Conservation (phyloP, 2,797 vertebrate genomes). For the Mycteria americana region DNA sequence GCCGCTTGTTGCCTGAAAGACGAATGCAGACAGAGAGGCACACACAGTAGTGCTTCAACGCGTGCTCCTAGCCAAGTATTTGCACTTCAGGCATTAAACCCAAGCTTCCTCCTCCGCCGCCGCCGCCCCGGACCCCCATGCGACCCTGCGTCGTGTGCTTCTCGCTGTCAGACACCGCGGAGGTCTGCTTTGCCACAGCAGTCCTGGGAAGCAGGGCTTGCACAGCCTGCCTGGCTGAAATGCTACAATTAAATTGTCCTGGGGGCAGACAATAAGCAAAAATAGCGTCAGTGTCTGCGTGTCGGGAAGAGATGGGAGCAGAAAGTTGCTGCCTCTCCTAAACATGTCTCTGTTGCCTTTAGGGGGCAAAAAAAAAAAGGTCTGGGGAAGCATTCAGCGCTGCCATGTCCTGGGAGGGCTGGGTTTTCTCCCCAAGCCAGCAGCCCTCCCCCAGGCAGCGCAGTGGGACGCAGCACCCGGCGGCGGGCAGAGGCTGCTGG, state of each 20-base stretch:
- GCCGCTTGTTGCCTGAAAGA: conserved; percentile 39
- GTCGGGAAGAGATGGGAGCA: not conserved
- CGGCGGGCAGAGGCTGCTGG: not conserved
- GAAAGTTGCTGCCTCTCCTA: not conserved
- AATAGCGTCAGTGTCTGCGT: not conserved
- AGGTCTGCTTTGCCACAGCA: not conserved
- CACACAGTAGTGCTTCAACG: not conserved
- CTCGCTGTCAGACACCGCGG: not conserved
- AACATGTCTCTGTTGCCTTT: not conserved
- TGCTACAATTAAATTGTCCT: not conserved
- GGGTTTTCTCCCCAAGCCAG: not conserved
- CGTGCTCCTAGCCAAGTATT: not conserved
- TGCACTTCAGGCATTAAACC: conserved; percentile 13
- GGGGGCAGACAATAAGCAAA: not conserved
- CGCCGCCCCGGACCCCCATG: not conserved
- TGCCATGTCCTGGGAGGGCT: not conserved
- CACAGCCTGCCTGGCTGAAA: not conserved
- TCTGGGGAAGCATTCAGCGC: not conserved
- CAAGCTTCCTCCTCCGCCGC: not conserved
- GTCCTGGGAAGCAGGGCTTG: not conserved
- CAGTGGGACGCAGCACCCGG: rapidly evolving
- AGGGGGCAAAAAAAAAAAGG: not conserved
- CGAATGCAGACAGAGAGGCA: conserved; percentile 8
- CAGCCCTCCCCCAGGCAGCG: rapidly evolving
- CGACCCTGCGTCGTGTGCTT: rapidly evolving